Evolutionary conservation across 2,113 vertebrate species (phyloP).

Genomic region (Pantherophis guttatus): DNA sequence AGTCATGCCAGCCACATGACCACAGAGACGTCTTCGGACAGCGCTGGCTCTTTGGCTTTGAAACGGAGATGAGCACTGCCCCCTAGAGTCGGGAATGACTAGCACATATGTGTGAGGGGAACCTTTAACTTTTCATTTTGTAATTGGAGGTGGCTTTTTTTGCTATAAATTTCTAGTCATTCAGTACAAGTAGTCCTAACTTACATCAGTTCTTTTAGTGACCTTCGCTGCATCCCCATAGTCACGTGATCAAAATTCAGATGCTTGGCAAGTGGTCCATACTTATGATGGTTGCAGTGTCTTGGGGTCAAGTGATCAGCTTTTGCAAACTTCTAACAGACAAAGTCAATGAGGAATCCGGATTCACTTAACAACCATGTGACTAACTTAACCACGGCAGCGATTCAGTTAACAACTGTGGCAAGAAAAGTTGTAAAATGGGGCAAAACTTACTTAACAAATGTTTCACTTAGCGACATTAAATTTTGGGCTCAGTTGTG

Average conservation of each 20-base stretch:
- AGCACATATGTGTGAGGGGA: no score
- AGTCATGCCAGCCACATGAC: no score
- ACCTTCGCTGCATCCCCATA: neutral
- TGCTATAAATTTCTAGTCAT: neutral
- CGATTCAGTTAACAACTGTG: neutral
- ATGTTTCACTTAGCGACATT: neutral
- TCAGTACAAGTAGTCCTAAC: neutral
- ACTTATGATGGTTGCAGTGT: neutral
- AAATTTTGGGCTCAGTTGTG: neutral
- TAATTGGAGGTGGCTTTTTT: neutral
- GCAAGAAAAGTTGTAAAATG: neutral
- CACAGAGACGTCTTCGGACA: no score
- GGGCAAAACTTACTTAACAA: neutral
- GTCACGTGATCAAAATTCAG: neutral
- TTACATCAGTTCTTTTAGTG: neutral
- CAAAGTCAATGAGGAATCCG: neutral
- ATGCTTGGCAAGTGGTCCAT: neutral
- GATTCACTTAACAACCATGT: neutral
- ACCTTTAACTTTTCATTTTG: no score
- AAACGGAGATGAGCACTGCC: no score
- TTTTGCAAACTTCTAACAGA: neutral
- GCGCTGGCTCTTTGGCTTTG: no score
- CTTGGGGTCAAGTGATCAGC: neutral
- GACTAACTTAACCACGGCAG: neutral
- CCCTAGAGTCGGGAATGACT: no score